A percentile compares a stretch with the other conserved stretches of the same genome.
Conservation (phyloP, 2,888 invertebrate genomes). For the Anorthoa munda region DNA sequence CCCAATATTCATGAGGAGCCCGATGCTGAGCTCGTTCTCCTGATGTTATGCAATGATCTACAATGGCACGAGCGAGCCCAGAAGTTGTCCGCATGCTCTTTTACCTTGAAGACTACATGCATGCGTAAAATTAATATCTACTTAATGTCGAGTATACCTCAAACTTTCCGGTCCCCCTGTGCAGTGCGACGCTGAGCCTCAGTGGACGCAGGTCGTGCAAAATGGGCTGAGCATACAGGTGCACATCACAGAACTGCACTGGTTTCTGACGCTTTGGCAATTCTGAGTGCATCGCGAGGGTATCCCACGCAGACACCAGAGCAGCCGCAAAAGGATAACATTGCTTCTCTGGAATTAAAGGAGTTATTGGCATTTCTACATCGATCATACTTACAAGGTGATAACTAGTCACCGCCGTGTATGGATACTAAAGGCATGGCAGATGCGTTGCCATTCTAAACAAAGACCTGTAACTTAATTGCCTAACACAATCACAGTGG, state of each 20-base stretch:
- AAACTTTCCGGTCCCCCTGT: conserved; percentile 91
- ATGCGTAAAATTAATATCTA: too few species aligned
- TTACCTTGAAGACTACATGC: too few species aligned
- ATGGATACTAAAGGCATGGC: too few species aligned
- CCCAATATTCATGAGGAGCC: too few species aligned
- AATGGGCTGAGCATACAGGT: conserved; percentile 90
- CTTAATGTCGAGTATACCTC: conserved; percentile 80
- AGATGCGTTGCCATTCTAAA: neutral
- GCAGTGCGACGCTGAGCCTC: conserved; percentile 89
- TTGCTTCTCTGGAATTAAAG: conserved; percentile 58
- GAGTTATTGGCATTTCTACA: neutral
- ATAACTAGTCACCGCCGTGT: neutral
- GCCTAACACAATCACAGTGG: neutral
- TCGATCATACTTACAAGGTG: neutral
- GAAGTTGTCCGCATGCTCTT: too few species aligned
- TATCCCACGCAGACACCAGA: conserved; percentile 93
- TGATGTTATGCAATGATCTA: too few species aligned
- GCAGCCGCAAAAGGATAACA: conserved; percentile 94
- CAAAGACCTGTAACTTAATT: neutral
- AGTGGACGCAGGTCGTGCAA: conserved; percentile 86
- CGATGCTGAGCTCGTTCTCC: too few species aligned
- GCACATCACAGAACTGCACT: conserved; percentile 93
- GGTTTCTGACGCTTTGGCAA: conserved; percentile 91
- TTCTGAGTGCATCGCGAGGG: conserved; percentile 90
- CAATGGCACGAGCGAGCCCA: too few species aligned